Percentiles rank a stretch among this genome's conserved stretches.
phyloP scores from a whole-genome alignment of 2,888 invertebrate species.

The Ophion costatus region DNA sequence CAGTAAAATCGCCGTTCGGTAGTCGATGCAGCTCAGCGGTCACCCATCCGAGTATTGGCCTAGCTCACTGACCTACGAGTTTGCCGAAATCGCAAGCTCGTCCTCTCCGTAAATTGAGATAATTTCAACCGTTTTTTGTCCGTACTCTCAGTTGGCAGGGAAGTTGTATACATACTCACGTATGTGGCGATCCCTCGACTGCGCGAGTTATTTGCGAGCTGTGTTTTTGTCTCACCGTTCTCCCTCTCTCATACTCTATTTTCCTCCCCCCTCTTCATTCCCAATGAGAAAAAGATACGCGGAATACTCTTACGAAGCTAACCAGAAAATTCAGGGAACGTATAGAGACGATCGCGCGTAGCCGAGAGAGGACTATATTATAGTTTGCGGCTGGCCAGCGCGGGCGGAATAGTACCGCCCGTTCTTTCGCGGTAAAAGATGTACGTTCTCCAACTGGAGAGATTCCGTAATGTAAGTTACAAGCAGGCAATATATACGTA shows the following conservation, averaged over 20 bases:
- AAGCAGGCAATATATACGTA: constrained; percentile 29
- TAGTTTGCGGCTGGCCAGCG: constrained; percentile 33
- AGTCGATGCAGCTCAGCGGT: too few species aligned
- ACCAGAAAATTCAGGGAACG: constrained; percentile 26
- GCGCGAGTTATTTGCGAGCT: constrained; percentile 52
- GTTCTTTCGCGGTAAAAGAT: constrained; percentile 39
- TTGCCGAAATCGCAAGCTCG: too few species aligned
- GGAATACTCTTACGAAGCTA: constrained; percentile 27
- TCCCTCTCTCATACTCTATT: not conserved
- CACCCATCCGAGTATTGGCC: too few species aligned
- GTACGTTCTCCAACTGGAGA: constrained; percentile 46
- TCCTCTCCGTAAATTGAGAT: too few species aligned
- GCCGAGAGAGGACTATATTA: constrained; percentile 13
- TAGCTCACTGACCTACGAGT: too few species aligned
- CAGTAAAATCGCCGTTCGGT: too few species aligned
- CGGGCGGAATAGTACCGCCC: constrained; percentile 40
- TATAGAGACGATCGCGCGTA: constrained; percentile 1
- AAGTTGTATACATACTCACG: not conserved
- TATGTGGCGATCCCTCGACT: constrained; percentile 45
- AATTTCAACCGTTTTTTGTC: too few species aligned
- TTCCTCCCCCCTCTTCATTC: constrained; percentile 14
- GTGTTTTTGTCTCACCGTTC: constrained; percentile 19
- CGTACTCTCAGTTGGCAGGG: too few species aligned
- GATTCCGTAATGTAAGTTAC: constrained; percentile 51
- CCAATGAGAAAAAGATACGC: not conserved